phyloP scores from a whole-genome alignment of 2,888 invertebrate genomes.

The Copidosoma aretas region DNA sequence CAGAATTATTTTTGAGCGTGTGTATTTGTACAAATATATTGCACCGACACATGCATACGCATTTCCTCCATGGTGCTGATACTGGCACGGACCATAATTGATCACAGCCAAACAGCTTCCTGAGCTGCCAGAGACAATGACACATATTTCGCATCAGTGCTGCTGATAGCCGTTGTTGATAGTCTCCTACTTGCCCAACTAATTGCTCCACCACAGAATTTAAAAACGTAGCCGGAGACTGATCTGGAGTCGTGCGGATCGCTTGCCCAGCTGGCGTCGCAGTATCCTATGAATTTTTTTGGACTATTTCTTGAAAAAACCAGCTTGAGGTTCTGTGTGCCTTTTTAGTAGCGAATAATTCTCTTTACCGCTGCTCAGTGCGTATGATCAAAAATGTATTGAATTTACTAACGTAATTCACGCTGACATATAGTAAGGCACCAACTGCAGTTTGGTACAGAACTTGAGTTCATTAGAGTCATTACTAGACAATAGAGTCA shows the following conservation, averaged over 20 bases:
- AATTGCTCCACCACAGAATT: constrained; percentile 37
- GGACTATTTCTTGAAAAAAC: constrained; percentile 1
- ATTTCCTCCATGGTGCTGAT: too few relatives aligned
- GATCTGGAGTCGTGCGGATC: constrained; percentile 38
- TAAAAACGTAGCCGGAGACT: constrained; percentile 37
- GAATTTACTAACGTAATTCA: constrained; percentile 17
- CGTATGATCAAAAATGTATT: constrained; percentile 29
- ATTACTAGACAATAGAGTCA: too few relatives aligned
- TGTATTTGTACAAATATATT: too few relatives aligned
- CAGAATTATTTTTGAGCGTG: too few relatives aligned
- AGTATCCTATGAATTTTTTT: constrained; percentile 35
- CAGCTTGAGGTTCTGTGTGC: constrained; percentile 19
- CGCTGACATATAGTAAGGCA: constrained; percentile 40
- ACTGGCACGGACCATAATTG: too few relatives aligned
- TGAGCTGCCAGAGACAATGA: neutral
- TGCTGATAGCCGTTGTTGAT: constrained; percentile 35
- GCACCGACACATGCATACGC: too few relatives aligned
- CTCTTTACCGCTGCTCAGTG: constrained; percentile 39
- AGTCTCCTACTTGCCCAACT: constrained; percentile 43
- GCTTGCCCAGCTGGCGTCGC: constrained; percentile 44
- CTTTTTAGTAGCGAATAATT: constrained; percentile 36
- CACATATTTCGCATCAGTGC: constrained; percentile 39
- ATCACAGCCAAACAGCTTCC: constrained; percentile 5
- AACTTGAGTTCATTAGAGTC: neutral
- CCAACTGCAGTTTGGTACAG: constrained; percentile 45